phyloP scores from a whole-genome alignment of 2,888 invertebrate genomes.

The Rhabditoides inermis region DNA sequence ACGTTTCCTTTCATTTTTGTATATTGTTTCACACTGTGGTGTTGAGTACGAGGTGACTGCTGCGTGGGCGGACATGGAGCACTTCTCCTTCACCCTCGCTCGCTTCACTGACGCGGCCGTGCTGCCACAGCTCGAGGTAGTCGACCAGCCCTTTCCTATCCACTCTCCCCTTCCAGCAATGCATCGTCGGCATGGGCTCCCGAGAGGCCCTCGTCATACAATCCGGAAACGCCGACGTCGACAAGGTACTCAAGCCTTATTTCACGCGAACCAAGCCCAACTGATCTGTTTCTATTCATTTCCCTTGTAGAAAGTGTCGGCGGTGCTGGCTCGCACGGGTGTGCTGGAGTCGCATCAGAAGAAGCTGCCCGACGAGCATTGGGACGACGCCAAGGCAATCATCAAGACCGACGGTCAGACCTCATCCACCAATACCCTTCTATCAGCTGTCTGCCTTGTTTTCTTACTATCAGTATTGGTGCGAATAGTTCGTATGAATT shows the following conservation, averaged over 20 bases:
- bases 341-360: too few relatives aligned
- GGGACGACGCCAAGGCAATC: too few relatives aligned
- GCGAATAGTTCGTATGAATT: too few relatives aligned
- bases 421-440: too few relatives aligned
- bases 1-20: neutral
- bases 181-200: constrained; percentile 18
- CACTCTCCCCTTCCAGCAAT: constrained; percentile 14
- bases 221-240: neutral
- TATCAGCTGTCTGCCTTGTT: too few relatives aligned
- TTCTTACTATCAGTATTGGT: too few relatives aligned
- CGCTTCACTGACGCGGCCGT: constrained; percentile 32
- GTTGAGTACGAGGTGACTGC: too few relatives aligned
- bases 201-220: constrained; percentile 19
- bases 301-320: too few relatives aligned
- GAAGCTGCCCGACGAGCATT: too few relatives aligned
- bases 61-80: constrained; percentile 30
- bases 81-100: constrained; percentile 25
- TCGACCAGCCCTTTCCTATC: neutral
- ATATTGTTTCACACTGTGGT: constrained; percentile 20
- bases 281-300: too few relatives aligned
- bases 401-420: too few relatives aligned
- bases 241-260: neutral
- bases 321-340: too few relatives aligned
- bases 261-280: neutral
- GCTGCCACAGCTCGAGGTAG: constrained; percentile 29